Evolutionary conservation across 92 coral and sea anemone species (phyloP).

Genomic region (Meandrina meandrites): DNA sequence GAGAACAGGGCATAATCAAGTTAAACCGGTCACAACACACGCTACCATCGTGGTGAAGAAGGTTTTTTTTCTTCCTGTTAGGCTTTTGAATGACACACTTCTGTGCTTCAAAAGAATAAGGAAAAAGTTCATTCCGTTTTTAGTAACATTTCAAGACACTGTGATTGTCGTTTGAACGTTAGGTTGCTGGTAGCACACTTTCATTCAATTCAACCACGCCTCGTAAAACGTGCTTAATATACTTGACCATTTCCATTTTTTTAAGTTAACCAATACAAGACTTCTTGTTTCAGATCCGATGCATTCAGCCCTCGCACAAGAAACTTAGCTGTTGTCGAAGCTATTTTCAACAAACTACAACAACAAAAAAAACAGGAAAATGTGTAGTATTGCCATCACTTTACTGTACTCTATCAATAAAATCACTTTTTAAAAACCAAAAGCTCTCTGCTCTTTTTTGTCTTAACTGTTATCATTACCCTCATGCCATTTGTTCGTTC

Average conservation of each 20-base stretch:
- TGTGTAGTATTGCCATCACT: not conserved
- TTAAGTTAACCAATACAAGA: not conserved
- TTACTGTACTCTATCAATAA: not conserved
- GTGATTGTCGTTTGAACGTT: not conserved
- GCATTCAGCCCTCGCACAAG: not conserved
- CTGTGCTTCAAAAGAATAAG: not conserved
- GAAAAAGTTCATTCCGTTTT: not conserved
- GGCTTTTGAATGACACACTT: not conserved
- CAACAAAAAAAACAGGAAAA: constrained; percentile 1
- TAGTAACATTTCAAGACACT: not conserved
- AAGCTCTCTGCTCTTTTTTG: constrained; percentile 21
- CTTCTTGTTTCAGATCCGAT: not conserved
- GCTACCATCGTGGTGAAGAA: not conserved
- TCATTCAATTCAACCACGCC: constrained; percentile 22
- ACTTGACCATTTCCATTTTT: not conserved
- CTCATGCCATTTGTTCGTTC: constrained; percentile 4
- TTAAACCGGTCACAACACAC: not conserved
- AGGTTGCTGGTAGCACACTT: not conserved
- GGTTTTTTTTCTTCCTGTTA: not conserved
- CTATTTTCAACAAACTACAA: not conserved
- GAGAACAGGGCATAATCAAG: not conserved
- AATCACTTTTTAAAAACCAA: not conserved
- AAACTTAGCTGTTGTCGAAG: not conserved
- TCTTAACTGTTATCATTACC: not conserved
- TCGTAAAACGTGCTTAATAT: not conserved